A percentile compares a stretch with the other conserved stretches of the same genome.
phyloP scores from a whole-genome alignment of 2,113 vertebrate species.

The Rhynchomys soricoides region DNA sequence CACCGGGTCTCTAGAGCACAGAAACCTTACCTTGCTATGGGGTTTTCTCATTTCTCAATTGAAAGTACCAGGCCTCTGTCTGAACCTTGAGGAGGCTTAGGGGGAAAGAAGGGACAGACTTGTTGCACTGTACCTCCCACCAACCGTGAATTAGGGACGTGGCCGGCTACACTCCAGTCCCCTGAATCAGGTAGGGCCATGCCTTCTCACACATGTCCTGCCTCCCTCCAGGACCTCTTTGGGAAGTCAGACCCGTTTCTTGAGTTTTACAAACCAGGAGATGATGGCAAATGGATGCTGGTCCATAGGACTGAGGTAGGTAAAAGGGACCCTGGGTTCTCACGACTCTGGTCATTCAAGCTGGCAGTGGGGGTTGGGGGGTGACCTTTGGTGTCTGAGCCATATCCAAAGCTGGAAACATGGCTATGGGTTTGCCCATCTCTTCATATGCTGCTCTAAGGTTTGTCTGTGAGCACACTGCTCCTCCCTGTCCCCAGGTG shows the following conservation, averaged over 20 bases:
- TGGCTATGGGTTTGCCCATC: neutral
- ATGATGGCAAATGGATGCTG: conserved; percentile 98
- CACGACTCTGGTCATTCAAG: neutral
- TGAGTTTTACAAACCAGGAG: conserved; percentile 96
- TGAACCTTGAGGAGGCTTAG: neutral
- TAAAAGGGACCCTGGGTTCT: rapidly evolving
- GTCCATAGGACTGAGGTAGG: conserved; percentile 98
- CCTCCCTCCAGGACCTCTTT: conserved; percentile 93
- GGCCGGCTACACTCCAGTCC: neutral
- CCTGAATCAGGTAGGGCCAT: rapidly evolving
- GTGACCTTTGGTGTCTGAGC: neutral
- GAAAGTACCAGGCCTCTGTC: neutral
- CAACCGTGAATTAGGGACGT: neutral
- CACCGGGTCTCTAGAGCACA: neutral
- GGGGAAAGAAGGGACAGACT: neutral
- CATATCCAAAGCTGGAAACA: rapidly evolving
- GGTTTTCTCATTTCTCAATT: neutral
- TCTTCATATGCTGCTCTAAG: neutral
- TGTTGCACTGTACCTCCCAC: neutral
- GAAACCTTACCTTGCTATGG: neutral
- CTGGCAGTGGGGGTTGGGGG: rapidly evolving
- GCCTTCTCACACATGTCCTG: neutral
- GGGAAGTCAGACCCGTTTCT: conserved; percentile 99
- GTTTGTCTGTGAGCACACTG: neutral
- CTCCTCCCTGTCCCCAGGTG: conserved; percentile 85